A percentile compares a stretch with the other conserved stretches of the same genome.
phyloP scores from a whole-genome alignment of 1,140 invertebrate species.

The Drosophila pruinosa region DNA sequence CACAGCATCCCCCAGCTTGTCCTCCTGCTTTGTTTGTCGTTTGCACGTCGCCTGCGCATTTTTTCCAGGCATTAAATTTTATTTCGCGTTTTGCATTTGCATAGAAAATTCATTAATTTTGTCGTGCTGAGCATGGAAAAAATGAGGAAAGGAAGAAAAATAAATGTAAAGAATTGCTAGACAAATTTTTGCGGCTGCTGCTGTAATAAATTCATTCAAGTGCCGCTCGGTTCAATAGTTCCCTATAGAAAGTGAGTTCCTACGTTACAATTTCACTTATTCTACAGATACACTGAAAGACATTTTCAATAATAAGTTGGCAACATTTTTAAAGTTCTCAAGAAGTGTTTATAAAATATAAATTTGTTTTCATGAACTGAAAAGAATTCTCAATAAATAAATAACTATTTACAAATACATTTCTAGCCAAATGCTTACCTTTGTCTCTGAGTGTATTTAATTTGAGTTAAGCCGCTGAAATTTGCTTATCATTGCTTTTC shows the following conservation, averaged over 20 bases:
- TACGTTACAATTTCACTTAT: constrained; percentile 28
- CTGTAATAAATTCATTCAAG: constrained; percentile 63
- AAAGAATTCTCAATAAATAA: neutral
- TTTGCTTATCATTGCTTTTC: constrained; percentile 75
- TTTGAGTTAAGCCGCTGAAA: constrained; percentile 47
- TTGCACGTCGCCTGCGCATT: constrained; percentile 67
- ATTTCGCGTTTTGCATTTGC: constrained; percentile 75
- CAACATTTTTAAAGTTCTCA: too few relatives aligned
- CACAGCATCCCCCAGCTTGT: neutral
- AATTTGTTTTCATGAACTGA: too few relatives aligned
- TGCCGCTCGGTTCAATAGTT: constrained; percentile 41
- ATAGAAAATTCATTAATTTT: constrained; percentile 80
- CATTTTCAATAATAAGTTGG: neutral
- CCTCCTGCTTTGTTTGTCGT: constrained; percentile 31
- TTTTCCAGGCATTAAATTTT: constrained; percentile 75
- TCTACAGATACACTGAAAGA: constrained; percentile 1
- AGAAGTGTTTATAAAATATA: too few relatives aligned
- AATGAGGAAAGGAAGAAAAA: constrained; percentile 6
- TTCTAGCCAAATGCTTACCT: too few relatives aligned
- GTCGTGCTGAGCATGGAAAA: constrained; percentile 19
- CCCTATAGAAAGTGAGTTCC: constrained; percentile 55
- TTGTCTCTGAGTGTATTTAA: constrained; percentile 20
- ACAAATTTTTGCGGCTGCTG: constrained; percentile 71
- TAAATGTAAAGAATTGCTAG: constrained; percentile 52
- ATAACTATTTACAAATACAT: too few relatives aligned